phyloP scores from a whole-genome alignment of 1,140 invertebrate genomes.

The Delia radicum region DNA sequence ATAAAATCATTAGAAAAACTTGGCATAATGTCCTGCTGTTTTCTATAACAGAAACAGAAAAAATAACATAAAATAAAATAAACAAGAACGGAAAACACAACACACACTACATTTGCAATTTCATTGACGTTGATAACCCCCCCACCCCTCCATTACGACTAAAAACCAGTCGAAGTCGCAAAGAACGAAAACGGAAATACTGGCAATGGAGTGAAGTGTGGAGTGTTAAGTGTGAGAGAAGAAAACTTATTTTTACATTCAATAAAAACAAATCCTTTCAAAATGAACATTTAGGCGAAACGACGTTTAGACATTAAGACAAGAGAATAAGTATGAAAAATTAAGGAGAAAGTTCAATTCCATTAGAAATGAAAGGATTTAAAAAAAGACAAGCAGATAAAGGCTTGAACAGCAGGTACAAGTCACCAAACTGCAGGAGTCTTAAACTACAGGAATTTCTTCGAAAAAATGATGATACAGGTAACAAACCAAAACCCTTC shows the following conservation, averaged over 20 bases:
- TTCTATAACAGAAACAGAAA: not conserved
- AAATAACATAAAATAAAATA: not conserved
- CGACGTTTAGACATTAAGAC: not conserved
- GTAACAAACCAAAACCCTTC: not conserved
- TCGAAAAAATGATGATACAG: not conserved
- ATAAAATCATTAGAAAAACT: not conserved
- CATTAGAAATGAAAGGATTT: slow-evolving; percentile 11
- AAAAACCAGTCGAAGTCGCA: not conserved
- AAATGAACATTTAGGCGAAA: not conserved
- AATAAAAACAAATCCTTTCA: not conserved
- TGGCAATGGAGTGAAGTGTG: not conserved
- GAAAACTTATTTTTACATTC: not conserved
- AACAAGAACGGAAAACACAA: not conserved
- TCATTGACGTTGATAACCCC: not conserved
- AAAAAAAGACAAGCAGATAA: not conserved
- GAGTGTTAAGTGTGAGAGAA: not conserved
- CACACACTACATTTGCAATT: not conserved
- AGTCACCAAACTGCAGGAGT: not conserved
- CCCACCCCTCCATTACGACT: too few species aligned
- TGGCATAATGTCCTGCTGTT: slow-evolving; percentile 16
- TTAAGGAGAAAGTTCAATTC: not conserved
- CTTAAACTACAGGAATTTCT: not conserved
- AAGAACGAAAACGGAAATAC: not conserved
- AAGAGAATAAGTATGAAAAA: not conserved
- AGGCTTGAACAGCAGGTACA: not conserved